Evolutionary conservation across 2,888 invertebrate species (phyloP).

Genomic region (Ephialtes manifestator): DNA sequence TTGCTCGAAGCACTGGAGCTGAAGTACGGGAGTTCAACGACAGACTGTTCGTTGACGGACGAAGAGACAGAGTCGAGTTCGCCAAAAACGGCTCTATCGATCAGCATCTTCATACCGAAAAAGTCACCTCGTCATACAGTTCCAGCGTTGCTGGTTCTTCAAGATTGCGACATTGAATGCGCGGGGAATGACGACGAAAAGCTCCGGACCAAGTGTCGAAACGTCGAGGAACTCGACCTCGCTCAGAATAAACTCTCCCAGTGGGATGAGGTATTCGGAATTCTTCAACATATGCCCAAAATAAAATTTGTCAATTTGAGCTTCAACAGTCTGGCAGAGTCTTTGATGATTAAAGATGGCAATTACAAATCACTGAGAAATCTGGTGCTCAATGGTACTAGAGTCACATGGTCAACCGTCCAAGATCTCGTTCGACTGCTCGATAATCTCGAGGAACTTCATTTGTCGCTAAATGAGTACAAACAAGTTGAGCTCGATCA

Average conservation of each 20-base stretch:
- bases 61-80: constrained; percentile 87
- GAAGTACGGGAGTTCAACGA: constrained; percentile 90
- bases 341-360: constrained; percentile 87
- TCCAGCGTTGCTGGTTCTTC: constrained; percentile 94
- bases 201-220: constrained; percentile 93
- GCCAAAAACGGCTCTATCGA: constrained; percentile 88
- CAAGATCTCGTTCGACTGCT: constrained; percentile 91
- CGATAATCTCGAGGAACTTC: constrained; percentile 95
- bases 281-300: constrained; percentile 95
- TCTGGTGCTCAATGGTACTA: constrained; percentile 95
- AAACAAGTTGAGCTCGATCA: constrained; percentile 90
- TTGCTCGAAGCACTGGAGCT: constrained; percentile 95
- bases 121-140: constrained; percentile 92
- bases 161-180: constrained; percentile 96
- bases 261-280: constrained; percentile 96
- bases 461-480: constrained; percentile 96
- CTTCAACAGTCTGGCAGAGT: constrained; percentile 93
- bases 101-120: constrained; percentile 95
- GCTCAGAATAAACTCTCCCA: constrained; percentile 96
- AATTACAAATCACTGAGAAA: constrained; percentile 87
- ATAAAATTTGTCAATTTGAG: constrained; percentile 97
- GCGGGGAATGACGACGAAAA: constrained; percentile 93
- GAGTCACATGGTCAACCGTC: constrained; percentile 94
- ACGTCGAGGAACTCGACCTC: constrained; percentile 97
- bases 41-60: constrained; percentile 87